A percentile compares a stretch with the other conserved stretches of the same genome.
phyloP scores from a whole-genome alignment of 2,113 vertebrate genomes.

The Cochlearius cochlearius region DNA sequence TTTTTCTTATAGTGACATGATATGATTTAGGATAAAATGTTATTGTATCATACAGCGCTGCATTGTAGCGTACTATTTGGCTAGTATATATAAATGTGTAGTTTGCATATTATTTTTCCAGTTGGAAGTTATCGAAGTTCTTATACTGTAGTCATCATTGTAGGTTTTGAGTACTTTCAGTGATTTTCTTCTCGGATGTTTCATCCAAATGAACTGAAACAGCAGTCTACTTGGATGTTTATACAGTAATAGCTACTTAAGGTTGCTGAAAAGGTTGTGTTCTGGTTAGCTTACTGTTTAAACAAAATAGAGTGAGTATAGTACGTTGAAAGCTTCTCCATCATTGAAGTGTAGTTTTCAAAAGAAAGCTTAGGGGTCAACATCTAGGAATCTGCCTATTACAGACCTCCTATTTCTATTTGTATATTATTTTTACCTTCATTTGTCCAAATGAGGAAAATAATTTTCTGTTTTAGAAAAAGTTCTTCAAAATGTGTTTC shows the following conservation, averaged over 20 bases:
- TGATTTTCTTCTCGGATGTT: not conserved
- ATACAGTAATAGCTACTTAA: not conserved
- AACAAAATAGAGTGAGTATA: not conserved
- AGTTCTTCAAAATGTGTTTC: constrained; percentile 63
- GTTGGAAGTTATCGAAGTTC: not conserved
- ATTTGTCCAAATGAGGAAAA: constrained; percentile 60
- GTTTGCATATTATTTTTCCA: not conserved
- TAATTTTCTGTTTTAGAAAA: constrained; percentile 66
- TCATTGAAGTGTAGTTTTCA: not conserved
- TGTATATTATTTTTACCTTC: constrained; percentile 38
- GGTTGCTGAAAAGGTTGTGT: not conserved
- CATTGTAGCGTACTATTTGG: not conserved
- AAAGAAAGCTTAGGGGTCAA: not conserved
- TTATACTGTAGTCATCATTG: not conserved
- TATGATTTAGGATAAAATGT: not conserved
- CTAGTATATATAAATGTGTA: not conserved
- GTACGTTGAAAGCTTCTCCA: not conserved
- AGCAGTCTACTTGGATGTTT: not conserved
- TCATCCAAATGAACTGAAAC: not conserved
- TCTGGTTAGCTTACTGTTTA: not conserved
- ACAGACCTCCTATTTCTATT: not conserved
- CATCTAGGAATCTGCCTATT: constrained; percentile 11
- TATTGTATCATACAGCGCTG: not conserved
- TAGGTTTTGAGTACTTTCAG: not conserved
- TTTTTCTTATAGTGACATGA: not conserved